These are phyloP conservation scores for Calosoma granatense DNA, from an alignment of 1,140 invertebrate genomes.

Conservation along the genomic window DNA sequence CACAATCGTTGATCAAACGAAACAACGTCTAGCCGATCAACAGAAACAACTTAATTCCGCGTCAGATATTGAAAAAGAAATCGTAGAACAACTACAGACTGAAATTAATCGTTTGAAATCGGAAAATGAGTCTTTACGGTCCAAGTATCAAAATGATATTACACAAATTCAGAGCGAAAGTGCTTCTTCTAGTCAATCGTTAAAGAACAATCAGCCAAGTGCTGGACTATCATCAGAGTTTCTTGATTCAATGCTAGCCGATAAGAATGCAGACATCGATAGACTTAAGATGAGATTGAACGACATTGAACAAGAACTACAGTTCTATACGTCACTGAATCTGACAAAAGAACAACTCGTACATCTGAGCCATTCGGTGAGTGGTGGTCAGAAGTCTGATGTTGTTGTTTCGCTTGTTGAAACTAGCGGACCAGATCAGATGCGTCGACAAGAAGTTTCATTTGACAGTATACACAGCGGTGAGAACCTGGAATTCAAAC, in stretches of 20 bases:
- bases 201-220: too few species aligned
- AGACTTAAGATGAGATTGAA: conserved; percentile 42
- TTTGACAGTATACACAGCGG: conserved; percentile 28
- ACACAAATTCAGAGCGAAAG: background rate
- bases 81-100: conserved; percentile 43
- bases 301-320: conserved; percentile 40
- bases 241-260: conserved; percentile 49
- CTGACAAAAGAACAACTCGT: conserved; percentile 40
- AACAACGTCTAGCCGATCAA: conserved; percentile 37
- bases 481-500: conserved; percentile 26
- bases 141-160: background rate
- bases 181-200: background rate
- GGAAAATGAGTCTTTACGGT: conserved; percentile 34
- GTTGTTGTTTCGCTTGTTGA: conserved; percentile 21
- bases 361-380: conserved; percentile 29
- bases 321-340: conserved; percentile 38
- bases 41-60: conserved; percentile 42
- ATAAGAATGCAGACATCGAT: conserved; percentile 59
- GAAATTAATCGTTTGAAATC: conserved; percentile 41
- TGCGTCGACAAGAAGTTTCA: conserved; percentile 37
- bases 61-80: conserved; percentile 38
- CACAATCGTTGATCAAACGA: conserved; percentile 34
- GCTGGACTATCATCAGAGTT: conserved; percentile 6
- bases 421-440: conserved; percentile 19
- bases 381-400: conserved; percentile 37